A percentile compares a stretch with the other conserved stretches of the same genome.
Conservation (phyloP, 2,888 invertebrate species). For the Elysia crispata region DNA sequence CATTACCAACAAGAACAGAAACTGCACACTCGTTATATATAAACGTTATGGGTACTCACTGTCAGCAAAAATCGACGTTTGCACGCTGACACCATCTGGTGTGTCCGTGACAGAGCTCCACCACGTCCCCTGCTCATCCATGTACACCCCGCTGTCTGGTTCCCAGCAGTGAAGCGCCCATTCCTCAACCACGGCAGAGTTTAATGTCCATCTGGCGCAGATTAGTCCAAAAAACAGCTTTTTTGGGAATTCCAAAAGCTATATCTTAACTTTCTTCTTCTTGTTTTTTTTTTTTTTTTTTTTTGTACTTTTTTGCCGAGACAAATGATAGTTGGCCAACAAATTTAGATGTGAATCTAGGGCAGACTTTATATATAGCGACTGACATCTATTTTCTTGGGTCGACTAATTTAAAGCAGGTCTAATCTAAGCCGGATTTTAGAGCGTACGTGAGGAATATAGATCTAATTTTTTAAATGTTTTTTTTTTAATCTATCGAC, state of each 20-base stretch:
- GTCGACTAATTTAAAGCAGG: too few relatives aligned
- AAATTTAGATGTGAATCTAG: too few relatives aligned
- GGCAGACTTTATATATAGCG: too few relatives aligned
- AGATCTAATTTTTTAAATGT: too few relatives aligned
- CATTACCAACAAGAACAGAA: background rate
- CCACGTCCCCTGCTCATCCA: conserved; percentile 34
- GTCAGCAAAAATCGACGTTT: background rate
- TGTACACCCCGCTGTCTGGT: conserved; percentile 12
- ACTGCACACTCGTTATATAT: background rate
- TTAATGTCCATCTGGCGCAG: conserved; percentile 20
- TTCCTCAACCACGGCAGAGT: conserved; percentile 36
- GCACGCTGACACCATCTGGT: background rate
- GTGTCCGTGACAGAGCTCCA: conserved; percentile 25
- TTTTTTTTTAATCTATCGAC: too few relatives aligned
- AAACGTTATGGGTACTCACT: background rate
- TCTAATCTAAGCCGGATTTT: too few relatives aligned
- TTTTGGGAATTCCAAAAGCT: background rate
- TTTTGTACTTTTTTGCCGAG: too few relatives aligned
- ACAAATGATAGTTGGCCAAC: too few relatives aligned
- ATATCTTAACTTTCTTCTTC: background rate
- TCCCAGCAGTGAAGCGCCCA: conserved; percentile 39
- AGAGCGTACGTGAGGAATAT: too few relatives aligned
- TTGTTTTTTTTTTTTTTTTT: too few relatives aligned
- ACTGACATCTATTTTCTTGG: too few relatives aligned
- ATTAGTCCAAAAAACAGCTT: too few relatives aligned